Percentiles rank a stretch among this genome's conserved stretches.
These are phyloP conservation scores for Geophilus truncorum DNA, from an alignment of 2,888 invertebrate species.

Conservation along the genomic window DNA sequence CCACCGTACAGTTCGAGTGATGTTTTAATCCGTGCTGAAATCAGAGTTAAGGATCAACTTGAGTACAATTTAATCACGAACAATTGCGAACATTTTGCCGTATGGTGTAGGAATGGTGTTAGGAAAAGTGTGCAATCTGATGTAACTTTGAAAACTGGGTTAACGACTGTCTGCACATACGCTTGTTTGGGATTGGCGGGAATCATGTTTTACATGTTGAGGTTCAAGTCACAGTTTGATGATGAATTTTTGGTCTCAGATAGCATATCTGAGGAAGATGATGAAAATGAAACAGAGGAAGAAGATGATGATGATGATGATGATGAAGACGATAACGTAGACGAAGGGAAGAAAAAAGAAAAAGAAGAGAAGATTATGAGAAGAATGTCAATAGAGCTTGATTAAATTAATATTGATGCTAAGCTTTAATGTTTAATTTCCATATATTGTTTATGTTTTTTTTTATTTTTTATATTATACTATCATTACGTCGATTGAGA, in stretches of 20 bases:
- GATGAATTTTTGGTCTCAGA: neutral
- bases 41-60: neutral
- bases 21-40: conserved; percentile 27
- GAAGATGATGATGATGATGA: neutral
- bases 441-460: no score
- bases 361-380: neutral
- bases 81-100: conserved; percentile 36
- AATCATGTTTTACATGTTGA: neutral
- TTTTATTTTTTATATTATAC: no score
- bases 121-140: neutral
- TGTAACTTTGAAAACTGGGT: neutral
- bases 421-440: no score
- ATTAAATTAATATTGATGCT: neutral
- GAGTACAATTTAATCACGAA: conserved; percentile 31
- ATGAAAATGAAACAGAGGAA: neutral
- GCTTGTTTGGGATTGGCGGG: neutral
- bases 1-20: neutral
- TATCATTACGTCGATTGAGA: no score
- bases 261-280: neutral
- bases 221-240: neutral
- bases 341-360: neutral
- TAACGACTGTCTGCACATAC: neutral
- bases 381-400: neutral
- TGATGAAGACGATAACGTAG: neutral
- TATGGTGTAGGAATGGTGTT: conserved; percentile 33